Conservation (phyloP, 2,797 vertebrate species). For the Centropyge bicolor region DNA sequence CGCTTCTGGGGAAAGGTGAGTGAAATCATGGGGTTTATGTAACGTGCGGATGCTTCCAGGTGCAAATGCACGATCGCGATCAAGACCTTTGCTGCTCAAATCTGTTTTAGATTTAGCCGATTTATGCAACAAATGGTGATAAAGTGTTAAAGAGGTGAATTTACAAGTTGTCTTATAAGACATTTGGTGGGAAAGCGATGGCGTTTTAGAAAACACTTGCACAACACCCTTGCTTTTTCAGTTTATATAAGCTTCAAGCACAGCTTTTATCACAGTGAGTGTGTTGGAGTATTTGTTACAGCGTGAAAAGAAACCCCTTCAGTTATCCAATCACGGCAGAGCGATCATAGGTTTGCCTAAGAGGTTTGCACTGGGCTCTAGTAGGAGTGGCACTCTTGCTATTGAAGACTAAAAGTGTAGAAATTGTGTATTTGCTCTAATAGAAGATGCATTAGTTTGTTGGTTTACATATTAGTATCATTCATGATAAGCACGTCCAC, state of each 20-base stretch:
- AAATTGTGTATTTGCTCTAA: no score
- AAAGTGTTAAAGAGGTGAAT: conserved; percentile 16
- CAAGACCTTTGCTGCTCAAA: conserved; percentile 7
- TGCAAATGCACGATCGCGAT: neutral
- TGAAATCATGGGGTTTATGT: conserved; percentile 2
- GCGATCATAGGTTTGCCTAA: no score
- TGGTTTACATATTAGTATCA: neutral
- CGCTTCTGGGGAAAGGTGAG: neutral
- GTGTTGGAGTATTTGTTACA: neutral
- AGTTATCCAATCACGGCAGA: no score
- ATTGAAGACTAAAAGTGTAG: no score
- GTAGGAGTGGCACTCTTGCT: no score
- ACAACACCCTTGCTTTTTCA: neutral
- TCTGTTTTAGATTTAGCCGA: conserved; percentile 15
- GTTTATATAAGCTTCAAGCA: neutral
- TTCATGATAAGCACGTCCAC: neutral
- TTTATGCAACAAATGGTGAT: neutral
- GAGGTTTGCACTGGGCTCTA: no score
- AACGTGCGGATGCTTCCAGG: neutral
- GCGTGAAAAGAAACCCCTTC: neutral
- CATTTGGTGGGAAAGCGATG: conserved; percentile 1
- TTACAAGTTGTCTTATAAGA: conserved; percentile 6
- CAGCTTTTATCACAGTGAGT: neutral
- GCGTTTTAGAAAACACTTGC: conserved; percentile 8
- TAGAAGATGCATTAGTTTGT: no score